Evolutionary conservation across 2,888 invertebrate species (phyloP).

Genomic region (Tridacna crocea): DNA sequence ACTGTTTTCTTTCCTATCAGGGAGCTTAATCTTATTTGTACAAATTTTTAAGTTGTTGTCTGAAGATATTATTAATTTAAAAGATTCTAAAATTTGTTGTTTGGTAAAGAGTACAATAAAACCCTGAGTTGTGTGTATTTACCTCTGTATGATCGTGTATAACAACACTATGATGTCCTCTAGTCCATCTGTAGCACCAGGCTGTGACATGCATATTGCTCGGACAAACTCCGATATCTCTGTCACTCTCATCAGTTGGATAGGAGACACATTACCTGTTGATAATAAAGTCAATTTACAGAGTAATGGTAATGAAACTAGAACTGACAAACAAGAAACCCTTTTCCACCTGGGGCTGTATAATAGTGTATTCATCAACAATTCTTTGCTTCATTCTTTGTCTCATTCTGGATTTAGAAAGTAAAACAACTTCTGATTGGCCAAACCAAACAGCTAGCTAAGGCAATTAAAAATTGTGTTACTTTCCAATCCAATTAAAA

Average conservation of each 20-base stretch:
- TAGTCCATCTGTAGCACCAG: slow-evolving; percentile 70
- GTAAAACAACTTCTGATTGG: no score
- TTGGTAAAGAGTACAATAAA: not conserved
- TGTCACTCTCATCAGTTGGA: slow-evolving; percentile 70
- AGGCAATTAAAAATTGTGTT: no score
- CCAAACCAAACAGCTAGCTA: no score
- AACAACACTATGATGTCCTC: slow-evolving; percentile 66
- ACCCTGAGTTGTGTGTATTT: not conserved
- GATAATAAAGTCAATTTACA: not conserved
- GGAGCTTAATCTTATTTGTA: not conserved
- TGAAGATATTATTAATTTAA: not conserved
- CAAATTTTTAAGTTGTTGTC: not conserved
- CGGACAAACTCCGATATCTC: slow-evolving; percentile 73
- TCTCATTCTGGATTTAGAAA: no score
- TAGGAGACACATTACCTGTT: slow-evolving; percentile 74
- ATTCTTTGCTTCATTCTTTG: no score
- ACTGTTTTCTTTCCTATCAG: not conserved
- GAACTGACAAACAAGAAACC: no score
- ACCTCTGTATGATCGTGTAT: slow-evolving; percentile 78
- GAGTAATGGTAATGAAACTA: not conserved
- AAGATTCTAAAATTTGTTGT: not conserved
- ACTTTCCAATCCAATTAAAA: no score
- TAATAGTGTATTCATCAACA: no score
- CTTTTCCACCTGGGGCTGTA: no score
- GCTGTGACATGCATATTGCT: slow-evolving; percentile 71